These are phyloP conservation scores for Diarsia brunnea DNA, from an alignment of 2,888 invertebrate genomes.

Conservation along the genomic window DNA sequence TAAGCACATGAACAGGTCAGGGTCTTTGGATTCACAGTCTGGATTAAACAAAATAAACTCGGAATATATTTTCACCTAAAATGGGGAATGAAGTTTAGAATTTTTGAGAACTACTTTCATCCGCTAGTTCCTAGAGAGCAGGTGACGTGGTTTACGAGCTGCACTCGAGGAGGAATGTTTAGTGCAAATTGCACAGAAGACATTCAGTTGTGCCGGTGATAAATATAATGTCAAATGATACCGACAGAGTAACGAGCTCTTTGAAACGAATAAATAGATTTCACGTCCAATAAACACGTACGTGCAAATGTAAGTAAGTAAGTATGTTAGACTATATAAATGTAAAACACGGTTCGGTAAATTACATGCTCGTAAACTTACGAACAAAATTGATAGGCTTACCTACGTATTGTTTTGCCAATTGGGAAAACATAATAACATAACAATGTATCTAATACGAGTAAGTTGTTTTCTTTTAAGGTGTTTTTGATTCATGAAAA, in stretches of 20 bases:
- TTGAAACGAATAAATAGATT: constrained; percentile 63
- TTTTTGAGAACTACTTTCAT: constrained; percentile 64
- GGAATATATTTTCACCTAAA: constrained; percentile 61
- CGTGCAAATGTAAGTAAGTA: constrained; percentile 30
- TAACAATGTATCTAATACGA: constrained; percentile 24
- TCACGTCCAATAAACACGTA: constrained; percentile 56
- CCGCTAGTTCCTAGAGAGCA: constrained; percentile 64
- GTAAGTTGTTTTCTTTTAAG: constrained; percentile 31
- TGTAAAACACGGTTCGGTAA: constrained; percentile 37
- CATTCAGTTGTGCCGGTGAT: constrained; percentile 76
- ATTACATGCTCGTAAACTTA: constrained; percentile 41
- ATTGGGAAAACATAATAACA: constrained; percentile 35
- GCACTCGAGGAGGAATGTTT: constrained; percentile 77
- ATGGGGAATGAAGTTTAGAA: constrained; percentile 63
- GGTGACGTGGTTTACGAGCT: constrained; percentile 78
- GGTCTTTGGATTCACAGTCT: constrained; percentile 31
- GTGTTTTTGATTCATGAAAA: constrained; percentile 37
- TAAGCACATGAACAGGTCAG: constrained; percentile 32
- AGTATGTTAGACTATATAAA: constrained; percentile 24
- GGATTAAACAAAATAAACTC: constrained; percentile 52
- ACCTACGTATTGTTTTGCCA: constrained; percentile 37
- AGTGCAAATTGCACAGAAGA: constrained; percentile 77
- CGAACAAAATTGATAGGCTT: constrained; percentile 35
- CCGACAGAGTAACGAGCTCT: constrained; percentile 59
- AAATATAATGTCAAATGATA: constrained; percentile 72